These are phyloP conservation scores for Spea hammondii DNA, from an alignment of 2,797 vertebrate genomes.

Conservation along the genomic window DNA sequence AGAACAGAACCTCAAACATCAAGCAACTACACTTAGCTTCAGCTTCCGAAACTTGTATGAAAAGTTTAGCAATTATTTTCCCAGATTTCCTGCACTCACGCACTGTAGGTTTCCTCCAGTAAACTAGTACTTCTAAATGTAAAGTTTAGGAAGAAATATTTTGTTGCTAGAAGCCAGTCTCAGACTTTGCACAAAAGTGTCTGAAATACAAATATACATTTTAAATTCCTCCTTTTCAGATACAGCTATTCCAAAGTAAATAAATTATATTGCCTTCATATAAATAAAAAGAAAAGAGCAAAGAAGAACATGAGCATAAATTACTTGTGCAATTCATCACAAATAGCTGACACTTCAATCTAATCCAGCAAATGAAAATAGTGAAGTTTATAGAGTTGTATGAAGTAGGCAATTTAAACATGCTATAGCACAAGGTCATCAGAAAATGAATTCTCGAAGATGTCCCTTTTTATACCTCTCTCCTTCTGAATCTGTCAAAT, in stretches of 20 bases:
- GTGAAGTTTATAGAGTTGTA: conserved; percentile 77
- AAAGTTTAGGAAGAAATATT: conserved; percentile 17
- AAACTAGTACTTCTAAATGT: conserved; percentile 19
- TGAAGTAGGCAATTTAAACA: conserved; percentile 78
- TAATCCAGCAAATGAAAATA: conserved; percentile 80
- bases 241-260: conserved; percentile 65
- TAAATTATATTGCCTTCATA: conserved; percentile 69
- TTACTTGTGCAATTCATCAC: conserved; percentile 74
- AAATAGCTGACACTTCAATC: conserved; percentile 78
- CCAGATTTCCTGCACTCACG: not conserved
- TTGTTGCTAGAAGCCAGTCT: conserved; percentile 21
- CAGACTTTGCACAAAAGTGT: conserved; percentile 32
- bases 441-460: conserved; percentile 66
- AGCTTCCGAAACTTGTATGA: not conserved
- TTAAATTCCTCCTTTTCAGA: conserved; percentile 49
- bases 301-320: conserved; percentile 74
- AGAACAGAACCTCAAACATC: too few relatives aligned
- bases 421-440: conserved; percentile 72
- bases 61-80: not conserved
- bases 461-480: conserved; percentile 63
- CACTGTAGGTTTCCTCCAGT: not conserved
- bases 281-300: conserved; percentile 74
- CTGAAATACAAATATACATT: conserved; percentile 50
- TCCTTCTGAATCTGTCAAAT: conserved; percentile 62
- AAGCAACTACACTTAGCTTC: too few relatives aligned